Conservation (phyloP, 2,797 vertebrate species). For the Anguilla anguilla region DNA sequence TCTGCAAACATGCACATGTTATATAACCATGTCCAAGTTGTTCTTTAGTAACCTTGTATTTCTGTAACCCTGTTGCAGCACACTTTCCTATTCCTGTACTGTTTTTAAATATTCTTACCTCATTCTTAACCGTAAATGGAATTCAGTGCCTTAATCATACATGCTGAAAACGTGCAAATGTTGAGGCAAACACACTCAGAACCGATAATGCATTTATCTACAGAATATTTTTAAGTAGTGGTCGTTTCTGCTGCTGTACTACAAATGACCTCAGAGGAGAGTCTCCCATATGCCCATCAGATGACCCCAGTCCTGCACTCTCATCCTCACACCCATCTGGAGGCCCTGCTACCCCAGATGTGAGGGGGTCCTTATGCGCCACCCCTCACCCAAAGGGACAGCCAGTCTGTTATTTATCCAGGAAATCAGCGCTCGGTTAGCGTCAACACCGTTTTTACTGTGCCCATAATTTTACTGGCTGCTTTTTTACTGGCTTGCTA, state of each 20-base stretch:
- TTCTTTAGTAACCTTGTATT: background rate
- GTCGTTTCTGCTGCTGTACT: background rate
- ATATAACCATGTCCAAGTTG: too few relatives aligned
- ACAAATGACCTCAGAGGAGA: slow-evolving; percentile 2
- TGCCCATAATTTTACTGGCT: slow-evolving; percentile 8
- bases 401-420: slow-evolving; percentile 30
- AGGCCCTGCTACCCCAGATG: background rate
- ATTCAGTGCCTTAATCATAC: background rate
- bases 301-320: background rate
- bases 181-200: background rate
- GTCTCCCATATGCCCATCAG: background rate
- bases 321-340: background rate
- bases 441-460: slow-evolving; percentile 14
- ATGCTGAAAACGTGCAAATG: background rate
- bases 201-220: background rate
- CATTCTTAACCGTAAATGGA: background rate
- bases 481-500: slow-evolving; percentile 32
- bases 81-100: background rate
- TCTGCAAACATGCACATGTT: too few relatives aligned
- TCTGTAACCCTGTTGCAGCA: background rate
- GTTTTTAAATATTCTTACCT: background rate
- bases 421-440: background rate
- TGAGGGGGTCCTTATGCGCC: background rate
- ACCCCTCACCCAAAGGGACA: slow-evolving; percentile 23
- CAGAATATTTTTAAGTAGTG: background rate